Evolutionary conservation across 2,113 vertebrate species (phyloP).

Genomic region (Mesoclemmys tuberculata): DNA sequence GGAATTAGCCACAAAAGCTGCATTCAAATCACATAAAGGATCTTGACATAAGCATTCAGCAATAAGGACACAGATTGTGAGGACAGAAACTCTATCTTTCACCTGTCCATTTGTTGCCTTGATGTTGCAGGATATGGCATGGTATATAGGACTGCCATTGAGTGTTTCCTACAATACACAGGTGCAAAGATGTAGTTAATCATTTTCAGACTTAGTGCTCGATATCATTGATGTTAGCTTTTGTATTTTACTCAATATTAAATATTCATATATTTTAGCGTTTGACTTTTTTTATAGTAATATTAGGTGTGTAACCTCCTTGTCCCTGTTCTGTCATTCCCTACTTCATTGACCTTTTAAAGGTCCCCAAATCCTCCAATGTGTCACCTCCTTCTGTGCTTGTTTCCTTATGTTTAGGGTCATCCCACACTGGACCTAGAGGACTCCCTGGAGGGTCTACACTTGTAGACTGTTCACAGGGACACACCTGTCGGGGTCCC

Average conservation of each 20-base stretch:
- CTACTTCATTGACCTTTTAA: too few species aligned
- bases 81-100: not conserved
- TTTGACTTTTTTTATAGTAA: too few species aligned
- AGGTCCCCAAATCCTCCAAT: too few species aligned
- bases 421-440: too few species aligned
- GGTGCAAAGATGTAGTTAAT: not conserved
- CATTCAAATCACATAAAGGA: not conserved
- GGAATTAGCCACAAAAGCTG: not conserved
- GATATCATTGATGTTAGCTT: accelerated
- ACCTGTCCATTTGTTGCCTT: not conserved
- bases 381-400: too few species aligned
- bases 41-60: not conserved
- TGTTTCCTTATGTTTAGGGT: too few species aligned
- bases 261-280: not conserved
- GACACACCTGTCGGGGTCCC: too few species aligned
- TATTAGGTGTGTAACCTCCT: too few species aligned
- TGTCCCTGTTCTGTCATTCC: too few species aligned
- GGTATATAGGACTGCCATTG: not conserved
- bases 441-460: too few species aligned
- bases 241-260: not conserved
- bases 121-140: not conserved
- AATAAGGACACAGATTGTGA: not conserved
- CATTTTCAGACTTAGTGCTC: not conserved
- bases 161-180: not conserved
- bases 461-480: too few species aligned